Evolutionary conservation across 2,888 invertebrate species (phyloP).

Genomic region (Orthonevra nobilis): DNA sequence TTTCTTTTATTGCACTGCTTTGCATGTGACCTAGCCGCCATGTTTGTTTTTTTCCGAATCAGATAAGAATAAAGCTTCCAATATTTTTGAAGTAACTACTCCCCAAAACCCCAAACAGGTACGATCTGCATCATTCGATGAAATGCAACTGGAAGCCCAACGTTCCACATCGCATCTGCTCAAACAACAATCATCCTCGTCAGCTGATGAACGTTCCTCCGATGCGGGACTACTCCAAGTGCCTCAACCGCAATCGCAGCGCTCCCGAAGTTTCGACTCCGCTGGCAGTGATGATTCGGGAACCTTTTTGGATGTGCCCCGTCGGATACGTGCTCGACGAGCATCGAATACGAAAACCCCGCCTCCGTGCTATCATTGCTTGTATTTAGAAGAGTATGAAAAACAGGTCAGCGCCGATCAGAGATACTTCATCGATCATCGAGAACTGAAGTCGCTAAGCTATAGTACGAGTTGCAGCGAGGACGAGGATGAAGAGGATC

Average conservation of each 20-base stretch:
- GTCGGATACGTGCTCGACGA: constrained; percentile 84
- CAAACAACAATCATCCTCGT: constrained; percentile 76
- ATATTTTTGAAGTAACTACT: no score
- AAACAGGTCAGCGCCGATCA: constrained; percentile 81
- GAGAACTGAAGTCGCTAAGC: constrained; percentile 79
- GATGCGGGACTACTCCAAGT: constrained; percentile 83
- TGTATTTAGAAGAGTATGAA: constrained; percentile 88
- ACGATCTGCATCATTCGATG: constrained; percentile 94
- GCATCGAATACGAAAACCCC: constrained; percentile 85
- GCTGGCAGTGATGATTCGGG: constrained; percentile 85
- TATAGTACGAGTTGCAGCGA: constrained; percentile 82
- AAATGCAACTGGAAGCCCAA: constrained; percentile 90
- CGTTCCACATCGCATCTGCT: constrained; percentile 79
- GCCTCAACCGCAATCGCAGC: constrained; percentile 84
- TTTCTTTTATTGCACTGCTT: constrained; percentile 26
- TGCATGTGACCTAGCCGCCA: constrained; percentile 28
- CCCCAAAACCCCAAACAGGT: constrained; percentile 80
- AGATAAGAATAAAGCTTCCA: constrained; percentile 16
- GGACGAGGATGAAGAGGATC: constrained; percentile 77
- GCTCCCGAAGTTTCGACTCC: constrained; percentile 91
- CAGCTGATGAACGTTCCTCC: constrained; percentile 79
- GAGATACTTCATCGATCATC: constrained; percentile 77
- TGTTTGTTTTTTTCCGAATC: background rate
- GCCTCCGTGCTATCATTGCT: constrained; percentile 88
- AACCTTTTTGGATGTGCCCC: constrained; percentile 82